A percentile compares a stretch with the other conserved stretches of the same genome.
Conservation (phyloP, 1,140 invertebrate species). For the Mamestra configurata region DNA sequence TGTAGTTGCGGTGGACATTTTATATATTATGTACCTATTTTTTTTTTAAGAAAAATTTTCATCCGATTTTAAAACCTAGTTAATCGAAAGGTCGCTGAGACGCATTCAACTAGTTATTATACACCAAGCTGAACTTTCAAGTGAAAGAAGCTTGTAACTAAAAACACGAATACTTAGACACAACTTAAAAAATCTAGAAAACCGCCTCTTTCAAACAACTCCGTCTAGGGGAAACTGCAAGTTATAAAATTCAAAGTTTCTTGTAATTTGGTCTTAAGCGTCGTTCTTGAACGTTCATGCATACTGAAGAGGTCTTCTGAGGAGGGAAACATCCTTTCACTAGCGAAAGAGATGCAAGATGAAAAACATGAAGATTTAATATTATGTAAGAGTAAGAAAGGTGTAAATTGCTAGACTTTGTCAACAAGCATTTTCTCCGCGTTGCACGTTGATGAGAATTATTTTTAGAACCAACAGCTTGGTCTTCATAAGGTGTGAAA, state of each 20-base stretch:
- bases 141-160: too few species aligned
- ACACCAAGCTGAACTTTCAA: too few species aligned
- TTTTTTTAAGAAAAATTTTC: too few species aligned
- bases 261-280: conserved; percentile 26
- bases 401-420: conserved; percentile 1
- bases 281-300: conserved; percentile 36
- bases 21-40: too few species aligned
- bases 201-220: conserved; percentile 18
- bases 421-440: neutral
- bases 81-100: too few species aligned
- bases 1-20: too few species aligned
- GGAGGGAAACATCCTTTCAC: conserved; percentile 25
- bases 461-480: conserved; percentile 6
- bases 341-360: conserved; percentile 5
- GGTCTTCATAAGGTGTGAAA: neutral
- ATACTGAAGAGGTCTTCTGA: conserved; percentile 35
- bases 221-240: conserved; percentile 11
- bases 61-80: too few species aligned
- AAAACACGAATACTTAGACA: neutral
- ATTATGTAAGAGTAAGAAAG: neutral
- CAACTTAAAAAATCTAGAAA: neutral
- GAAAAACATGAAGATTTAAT: conserved; percentile 35
- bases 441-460: conserved; percentile 4
- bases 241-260: conserved; percentile 36
- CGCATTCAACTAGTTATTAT: too few species aligned